Conservation (phyloP, 1,140 invertebrate species). For the Leptopilina boulardi region DNA sequence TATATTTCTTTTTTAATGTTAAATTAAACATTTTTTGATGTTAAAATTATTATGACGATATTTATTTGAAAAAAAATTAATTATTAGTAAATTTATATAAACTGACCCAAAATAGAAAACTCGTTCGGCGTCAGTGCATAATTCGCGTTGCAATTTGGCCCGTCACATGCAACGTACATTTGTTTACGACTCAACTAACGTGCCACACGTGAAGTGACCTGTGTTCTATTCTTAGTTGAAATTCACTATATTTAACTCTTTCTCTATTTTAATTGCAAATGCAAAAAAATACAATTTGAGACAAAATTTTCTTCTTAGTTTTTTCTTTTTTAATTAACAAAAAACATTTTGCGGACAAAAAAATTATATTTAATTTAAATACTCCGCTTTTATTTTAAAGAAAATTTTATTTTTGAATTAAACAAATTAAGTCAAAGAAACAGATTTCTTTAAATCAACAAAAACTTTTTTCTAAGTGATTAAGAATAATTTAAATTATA, state of each 20-base stretch:
- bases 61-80: neutral
- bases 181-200: slow-evolving; percentile 22
- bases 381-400: too few species aligned
- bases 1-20: too few species aligned
- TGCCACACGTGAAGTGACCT: slow-evolving; percentile 21
- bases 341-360: too few species aligned
- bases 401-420: too few species aligned
- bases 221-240: neutral
- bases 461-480: too few species aligned
- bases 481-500: too few species aligned
- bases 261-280: neutral
- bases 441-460: too few species aligned
- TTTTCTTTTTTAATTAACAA: too few species aligned
- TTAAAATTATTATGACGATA: too few species aligned
- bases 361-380: too few species aligned
- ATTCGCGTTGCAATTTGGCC: neutral
- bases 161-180: neutral
- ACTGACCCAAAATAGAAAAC: neutral
- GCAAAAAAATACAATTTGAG: neutral
- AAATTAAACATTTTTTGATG: too few species aligned
- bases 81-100: neutral
- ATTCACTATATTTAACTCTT: slow-evolving; percentile 16
- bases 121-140: neutral
- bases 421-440: too few species aligned
- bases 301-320: neutral